phyloP scores from a whole-genome alignment of 2,888 invertebrate species.

The Augiades crinisus region DNA sequence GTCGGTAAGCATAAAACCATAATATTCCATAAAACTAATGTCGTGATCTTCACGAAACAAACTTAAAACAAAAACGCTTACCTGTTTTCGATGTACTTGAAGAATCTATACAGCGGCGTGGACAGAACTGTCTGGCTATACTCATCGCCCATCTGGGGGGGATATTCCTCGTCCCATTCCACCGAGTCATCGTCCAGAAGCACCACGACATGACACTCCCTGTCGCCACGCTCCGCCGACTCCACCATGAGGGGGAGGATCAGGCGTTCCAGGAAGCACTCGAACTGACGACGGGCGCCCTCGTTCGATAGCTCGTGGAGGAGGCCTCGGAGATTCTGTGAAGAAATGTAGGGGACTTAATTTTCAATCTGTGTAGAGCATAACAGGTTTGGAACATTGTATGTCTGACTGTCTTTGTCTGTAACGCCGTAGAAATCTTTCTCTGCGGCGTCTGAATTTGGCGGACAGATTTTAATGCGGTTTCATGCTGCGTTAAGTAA shows the following conservation, averaged over 20 bases:
- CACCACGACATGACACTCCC: conserved; percentile 98
- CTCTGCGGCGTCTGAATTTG: too few species aligned
- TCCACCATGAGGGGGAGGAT: conserved; percentile 98
- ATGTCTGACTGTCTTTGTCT: too few species aligned
- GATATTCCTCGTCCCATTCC: conserved; percentile 99
- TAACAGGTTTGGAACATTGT: too few species aligned
- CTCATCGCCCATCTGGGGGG: conserved; percentile 99
- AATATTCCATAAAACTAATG: too few species aligned
- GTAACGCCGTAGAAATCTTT: too few species aligned
- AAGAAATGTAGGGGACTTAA: too few species aligned
- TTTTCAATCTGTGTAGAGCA: too few species aligned
- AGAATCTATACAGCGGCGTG: conserved; percentile 97
- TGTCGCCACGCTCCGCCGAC: conserved; percentile 95
- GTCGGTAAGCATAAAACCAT: too few species aligned
- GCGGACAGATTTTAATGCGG: too few species aligned
- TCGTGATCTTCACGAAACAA: too few species aligned
- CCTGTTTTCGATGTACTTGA: conserved; percentile 99
- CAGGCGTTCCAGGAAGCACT: conserved; percentile 96
- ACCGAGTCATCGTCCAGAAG: conserved; percentile 96
- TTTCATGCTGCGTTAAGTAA: too few species aligned
- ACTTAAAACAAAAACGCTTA: conserved; percentile 33
- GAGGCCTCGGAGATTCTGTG: conserved; percentile 97
- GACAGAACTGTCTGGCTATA: conserved; percentile 98
- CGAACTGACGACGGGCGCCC: conserved; percentile 98
- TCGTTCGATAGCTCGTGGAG: conserved; percentile 99